Evolutionary conservation across 2,113 vertebrate genomes (phyloP), one percentile per base, ranked within the genome.

Genomic region (Cyanistes caeruleus): DNA sequence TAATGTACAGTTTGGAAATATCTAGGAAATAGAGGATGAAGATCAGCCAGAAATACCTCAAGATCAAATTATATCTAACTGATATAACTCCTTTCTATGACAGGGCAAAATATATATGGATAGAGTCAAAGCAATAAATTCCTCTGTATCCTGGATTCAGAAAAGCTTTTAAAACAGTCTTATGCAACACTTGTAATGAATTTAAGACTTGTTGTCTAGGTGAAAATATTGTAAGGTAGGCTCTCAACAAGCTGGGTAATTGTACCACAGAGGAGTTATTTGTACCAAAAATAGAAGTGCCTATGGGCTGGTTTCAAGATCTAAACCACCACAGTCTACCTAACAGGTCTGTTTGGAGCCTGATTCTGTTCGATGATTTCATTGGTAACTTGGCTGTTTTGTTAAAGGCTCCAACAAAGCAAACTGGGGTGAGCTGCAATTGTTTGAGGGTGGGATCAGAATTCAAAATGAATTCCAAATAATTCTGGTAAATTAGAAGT

Each of bases 161-260:
- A 76, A 90, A 80, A 83, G 39, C 43, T 86, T 97, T 94, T 84
- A 80, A 67, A 80, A 64, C 6, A 46, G 16, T 53, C 59, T 95
- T 77, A 55, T 33, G 39, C 25, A 70, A 88, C 24, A 41, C 30
- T 84, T 2, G 3, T 89, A 92, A 90, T 84, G 23, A 84, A 77
- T 93, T 95, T 87, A 80, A 90, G 79, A 51, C 51, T 31, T 48
- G 3, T 30, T 65, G 52, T 43, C 28, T 84, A 81, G 92, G 30
- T 86, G 63, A 81, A 86, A 53, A 41, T 89, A 30, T 51, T 74
- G 28, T 55, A 81, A 93, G 16, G 41, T 85, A 72, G 49, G 13
- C 11, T 90, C 46, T 58, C 33, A 65, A 77, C 59, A 25, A 74
- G 21, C 7, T 70, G 39, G 76, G 18, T 30, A 84, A 9, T 39